Percentiles rank a stretch among this genome's conserved stretches.
Conservation (phyloP, 2,888 invertebrate genomes). For the Troilus luridus region DNA sequence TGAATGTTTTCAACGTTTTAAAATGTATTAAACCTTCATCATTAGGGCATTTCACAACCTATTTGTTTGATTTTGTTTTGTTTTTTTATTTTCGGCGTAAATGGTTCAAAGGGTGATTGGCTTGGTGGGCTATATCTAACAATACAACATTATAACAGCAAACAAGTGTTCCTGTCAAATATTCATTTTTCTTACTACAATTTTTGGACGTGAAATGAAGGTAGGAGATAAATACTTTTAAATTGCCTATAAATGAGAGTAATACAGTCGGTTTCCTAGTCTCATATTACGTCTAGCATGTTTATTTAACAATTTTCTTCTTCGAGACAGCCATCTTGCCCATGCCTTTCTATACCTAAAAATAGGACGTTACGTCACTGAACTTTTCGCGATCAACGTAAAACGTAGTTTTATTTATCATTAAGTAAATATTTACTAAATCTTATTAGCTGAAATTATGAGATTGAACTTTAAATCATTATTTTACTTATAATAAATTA, state of each 20-base stretch:
- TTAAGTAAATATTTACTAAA: conserved; percentile 6
- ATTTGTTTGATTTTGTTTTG: conserved; percentile 38
- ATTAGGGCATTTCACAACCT: conserved; percentile 33
- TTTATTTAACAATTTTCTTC: conserved; percentile 54
- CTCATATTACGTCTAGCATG: conserved; percentile 56
- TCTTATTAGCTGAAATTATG: not conserved
- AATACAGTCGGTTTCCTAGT: conserved; percentile 51
- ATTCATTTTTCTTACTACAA: conserved; percentile 54
- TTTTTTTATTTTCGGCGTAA: conserved; percentile 53
- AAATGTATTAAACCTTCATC: conserved; percentile 40
- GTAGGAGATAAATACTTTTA: conserved; percentile 59
- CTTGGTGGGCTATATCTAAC: conserved; percentile 60
- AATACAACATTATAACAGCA: conserved; percentile 59
- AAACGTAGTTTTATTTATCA: conserved; percentile 34
- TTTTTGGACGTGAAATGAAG: conserved; percentile 59
- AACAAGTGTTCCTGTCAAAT: conserved; percentile 59
- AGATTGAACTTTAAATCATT: not conserved
- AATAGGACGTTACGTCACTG: conserved; percentile 52
- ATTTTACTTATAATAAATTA: not conserved
- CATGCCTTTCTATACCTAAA: conserved; percentile 55
- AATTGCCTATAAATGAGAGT: conserved; percentile 59
- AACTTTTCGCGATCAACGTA: conserved; percentile 4
- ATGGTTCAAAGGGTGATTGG: conserved; percentile 54
- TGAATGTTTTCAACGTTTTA: conserved; percentile 24
- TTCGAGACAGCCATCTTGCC: conserved; percentile 55